phyloP scores from a whole-genome alignment of 2,888 invertebrate species.

The Limnephilus auricula region DNA sequence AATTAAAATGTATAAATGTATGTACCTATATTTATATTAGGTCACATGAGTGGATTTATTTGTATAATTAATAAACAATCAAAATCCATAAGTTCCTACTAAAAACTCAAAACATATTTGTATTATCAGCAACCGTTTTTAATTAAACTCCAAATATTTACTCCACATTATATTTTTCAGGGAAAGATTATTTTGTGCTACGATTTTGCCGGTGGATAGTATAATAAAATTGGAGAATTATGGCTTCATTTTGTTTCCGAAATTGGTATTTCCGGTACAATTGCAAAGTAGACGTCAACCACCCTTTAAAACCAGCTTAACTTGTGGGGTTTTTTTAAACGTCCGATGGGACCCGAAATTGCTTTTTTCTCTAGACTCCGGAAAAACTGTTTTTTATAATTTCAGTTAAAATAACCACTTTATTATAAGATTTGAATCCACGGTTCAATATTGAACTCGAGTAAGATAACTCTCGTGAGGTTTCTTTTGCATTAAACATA shows the following conservation, averaged over 20 bases:
- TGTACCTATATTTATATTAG: too few relatives aligned
- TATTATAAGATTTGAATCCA: neutral
- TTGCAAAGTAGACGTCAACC: neutral
- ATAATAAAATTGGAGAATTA: neutral
- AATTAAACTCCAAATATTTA: neutral
- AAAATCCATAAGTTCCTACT: too few relatives aligned
- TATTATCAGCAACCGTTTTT: neutral
- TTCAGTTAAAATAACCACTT: neutral
- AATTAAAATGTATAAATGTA: too few relatives aligned
- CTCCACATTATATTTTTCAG: neutral
- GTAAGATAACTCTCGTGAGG: neutral
- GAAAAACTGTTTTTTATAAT: neutral
- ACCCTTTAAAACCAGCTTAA: neutral
- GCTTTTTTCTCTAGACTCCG: neutral
- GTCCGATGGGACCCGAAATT: neutral
- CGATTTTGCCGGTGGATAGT: neutral
- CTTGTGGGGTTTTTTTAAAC: neutral
- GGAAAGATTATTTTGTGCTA: neutral
- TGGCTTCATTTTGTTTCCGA: neutral
- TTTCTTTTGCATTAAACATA: neutral
- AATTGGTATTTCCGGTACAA: constrained; percentile 2
- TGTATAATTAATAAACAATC: too few relatives aligned
- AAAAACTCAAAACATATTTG: neutral
- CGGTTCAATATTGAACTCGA: neutral
- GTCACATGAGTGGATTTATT: too few relatives aligned